Evolutionary conservation across 2,888 invertebrate species (phyloP).

Genomic region (Trichogramma dendrolimi): DNA sequence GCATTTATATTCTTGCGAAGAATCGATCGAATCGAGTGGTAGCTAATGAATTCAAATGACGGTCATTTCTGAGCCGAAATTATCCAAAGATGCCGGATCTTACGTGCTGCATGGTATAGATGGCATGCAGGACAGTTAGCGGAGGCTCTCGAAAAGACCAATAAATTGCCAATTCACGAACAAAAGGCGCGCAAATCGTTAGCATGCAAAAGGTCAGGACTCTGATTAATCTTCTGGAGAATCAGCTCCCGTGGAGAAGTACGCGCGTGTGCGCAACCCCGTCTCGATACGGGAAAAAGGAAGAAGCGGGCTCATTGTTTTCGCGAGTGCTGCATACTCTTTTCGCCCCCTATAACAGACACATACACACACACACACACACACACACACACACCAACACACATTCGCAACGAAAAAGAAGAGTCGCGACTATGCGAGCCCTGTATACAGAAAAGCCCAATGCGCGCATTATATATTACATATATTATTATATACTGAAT

Average conservation of each 20-base stretch:
- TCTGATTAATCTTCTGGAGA: constrained; percentile 26
- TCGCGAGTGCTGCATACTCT: neutral
- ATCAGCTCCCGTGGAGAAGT: neutral
- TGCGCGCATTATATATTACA: constrained; percentile 32
- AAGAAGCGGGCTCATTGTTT: constrained; percentile 30
- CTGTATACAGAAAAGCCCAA: constrained; percentile 30
- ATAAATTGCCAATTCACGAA: constrained; percentile 7
- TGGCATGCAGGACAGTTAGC: no score
- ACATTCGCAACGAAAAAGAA: no score
- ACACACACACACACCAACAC: no score
- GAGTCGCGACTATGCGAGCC: neutral
- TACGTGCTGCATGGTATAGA: no score
- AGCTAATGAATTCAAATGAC: no score
- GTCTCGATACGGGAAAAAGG: constrained; percentile 8
- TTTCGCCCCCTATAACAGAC: no score
- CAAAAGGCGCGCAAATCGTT: constrained; percentile 13
- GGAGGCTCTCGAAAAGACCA: neutral
- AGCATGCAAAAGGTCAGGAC: constrained; percentile 8
- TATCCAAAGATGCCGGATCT: no score
- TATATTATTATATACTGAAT: constrained; percentile 20
- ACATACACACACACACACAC: no score
- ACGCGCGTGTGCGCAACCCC: constrained; percentile 2
- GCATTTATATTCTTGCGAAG: no score
- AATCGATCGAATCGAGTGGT: no score
- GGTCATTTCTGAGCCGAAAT: no score